Conservation (phyloP, 1,140 invertebrate species). For the Aphelenchoides fujianensis region DNA sequence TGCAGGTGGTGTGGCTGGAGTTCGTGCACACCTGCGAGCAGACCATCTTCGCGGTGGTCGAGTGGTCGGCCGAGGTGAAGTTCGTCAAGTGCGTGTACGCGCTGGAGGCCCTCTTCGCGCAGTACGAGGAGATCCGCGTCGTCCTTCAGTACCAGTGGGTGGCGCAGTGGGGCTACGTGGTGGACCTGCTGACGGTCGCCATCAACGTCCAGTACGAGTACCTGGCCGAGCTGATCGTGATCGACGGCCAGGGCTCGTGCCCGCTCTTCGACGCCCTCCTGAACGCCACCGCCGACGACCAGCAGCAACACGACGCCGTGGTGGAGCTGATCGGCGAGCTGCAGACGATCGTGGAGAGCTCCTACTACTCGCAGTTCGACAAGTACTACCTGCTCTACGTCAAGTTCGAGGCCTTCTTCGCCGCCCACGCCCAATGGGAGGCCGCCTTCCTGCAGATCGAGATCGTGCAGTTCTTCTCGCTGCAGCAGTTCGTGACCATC, state of each 20-base stretch:
- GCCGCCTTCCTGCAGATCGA: neutral
- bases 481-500: slow-evolving; percentile 4
- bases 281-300: neutral
- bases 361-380: slow-evolving; percentile 4
- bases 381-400: slow-evolving; percentile 7
- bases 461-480: neutral
- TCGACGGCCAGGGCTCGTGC: slow-evolving; percentile 6
- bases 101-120: slow-evolving; percentile 14
- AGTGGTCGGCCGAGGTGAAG: neutral
- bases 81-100: slow-evolving; percentile 15
- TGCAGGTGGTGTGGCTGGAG: neutral
- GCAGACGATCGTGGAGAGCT: neutral
- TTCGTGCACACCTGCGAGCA: neutral
- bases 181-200: slow-evolving; percentile 1
- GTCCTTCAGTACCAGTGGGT: slow-evolving; percentile 15
- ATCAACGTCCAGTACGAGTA: slow-evolving; percentile 11
- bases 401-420: neutral
- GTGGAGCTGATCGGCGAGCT: neutral
- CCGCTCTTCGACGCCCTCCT: slow-evolving; percentile 19
- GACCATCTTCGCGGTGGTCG: slow-evolving; percentile 13
- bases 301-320: slow-evolving; percentile 5
- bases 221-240: neutral
- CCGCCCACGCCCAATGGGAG: neutral
- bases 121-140: slow-evolving; percentile 20
- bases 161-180: slow-evolving; percentile 19